Percentiles rank a stretch among this genome's conserved stretches.
phyloP scores from a whole-genome alignment of 2,797 vertebrate genomes.

The Manis pentadactyla region DNA sequence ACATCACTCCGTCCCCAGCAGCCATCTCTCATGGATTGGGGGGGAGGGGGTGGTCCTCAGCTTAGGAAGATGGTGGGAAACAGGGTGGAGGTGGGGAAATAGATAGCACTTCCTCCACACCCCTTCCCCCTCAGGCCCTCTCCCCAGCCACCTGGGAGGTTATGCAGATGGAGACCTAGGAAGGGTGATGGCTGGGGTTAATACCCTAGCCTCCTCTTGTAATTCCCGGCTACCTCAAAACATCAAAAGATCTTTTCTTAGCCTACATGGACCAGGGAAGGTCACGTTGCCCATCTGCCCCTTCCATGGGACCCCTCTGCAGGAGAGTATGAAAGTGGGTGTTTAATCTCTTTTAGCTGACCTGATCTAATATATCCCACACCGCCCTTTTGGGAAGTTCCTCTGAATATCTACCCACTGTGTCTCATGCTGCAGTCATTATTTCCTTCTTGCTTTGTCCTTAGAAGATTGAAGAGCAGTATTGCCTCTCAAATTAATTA shows the following conservation, averaged over 20 bases:
- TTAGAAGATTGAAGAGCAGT: background rate
- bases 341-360: background rate
- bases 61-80: constrained; percentile 59
- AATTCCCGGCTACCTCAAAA: background rate
- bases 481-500: background rate
- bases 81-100: constrained; percentile 18
- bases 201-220: background rate
- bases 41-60: constrained; percentile 54
- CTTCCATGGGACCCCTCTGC: background rate
- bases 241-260: background rate
- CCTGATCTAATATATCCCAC: background rate
- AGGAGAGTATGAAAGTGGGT: background rate
- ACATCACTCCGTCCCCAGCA: constrained; percentile 83
- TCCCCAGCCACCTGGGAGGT: background rate
- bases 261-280: background rate
- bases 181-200: background rate
- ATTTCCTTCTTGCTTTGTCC: constrained; percentile 42
- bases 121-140: background rate
- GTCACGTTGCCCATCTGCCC: background rate
- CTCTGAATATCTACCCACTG: constrained; percentile 60
- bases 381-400: constrained; percentile 60
- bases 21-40: constrained; percentile 75
- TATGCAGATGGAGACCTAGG: background rate
- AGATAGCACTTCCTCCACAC: background rate
- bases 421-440: constrained; percentile 64